Evolutionary conservation across 2,888 invertebrate species (phyloP).

Genomic region (Drosophila helvetica): DNA sequence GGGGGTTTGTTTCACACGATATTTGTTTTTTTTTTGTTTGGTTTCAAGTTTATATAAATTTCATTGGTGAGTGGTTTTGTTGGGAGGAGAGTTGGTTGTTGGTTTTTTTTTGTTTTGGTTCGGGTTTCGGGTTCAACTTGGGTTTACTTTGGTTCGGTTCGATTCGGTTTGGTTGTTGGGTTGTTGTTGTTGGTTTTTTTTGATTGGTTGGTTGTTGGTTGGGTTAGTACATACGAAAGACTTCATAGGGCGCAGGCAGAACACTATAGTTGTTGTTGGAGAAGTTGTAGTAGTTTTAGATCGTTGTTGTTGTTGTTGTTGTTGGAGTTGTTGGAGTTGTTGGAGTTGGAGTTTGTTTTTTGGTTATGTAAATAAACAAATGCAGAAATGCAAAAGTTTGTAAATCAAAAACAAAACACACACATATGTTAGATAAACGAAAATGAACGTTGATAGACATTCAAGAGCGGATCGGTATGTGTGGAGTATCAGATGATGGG

Average conservation of each 20-base stretch:
- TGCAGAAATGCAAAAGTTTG: slow-evolving; percentile 77
- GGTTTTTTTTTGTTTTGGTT: slow-evolving; percentile 40
- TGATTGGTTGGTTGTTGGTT: slow-evolving; percentile 40
- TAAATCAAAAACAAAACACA: slow-evolving; percentile 78
- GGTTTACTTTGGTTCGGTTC: slow-evolving; percentile 40
- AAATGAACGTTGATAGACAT: slow-evolving; percentile 73
- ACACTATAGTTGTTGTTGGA: slow-evolving; percentile 74
- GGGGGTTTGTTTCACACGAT: slow-evolving; percentile 52
- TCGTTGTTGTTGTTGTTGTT: slow-evolving; percentile 48
- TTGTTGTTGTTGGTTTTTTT: slow-evolving; percentile 44
- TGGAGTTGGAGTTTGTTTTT: slow-evolving; percentile 43
- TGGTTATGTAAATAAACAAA: slow-evolving; percentile 79
- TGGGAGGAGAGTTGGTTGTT: slow-evolving; percentile 7
- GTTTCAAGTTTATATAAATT: slow-evolving; percentile 18
- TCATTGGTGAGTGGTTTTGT: slow-evolving; percentile 33
- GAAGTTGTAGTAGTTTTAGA: slow-evolving; percentile 40
- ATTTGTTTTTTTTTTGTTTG: slow-evolving; percentile 57
- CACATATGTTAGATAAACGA: slow-evolving; percentile 73
- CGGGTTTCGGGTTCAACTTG: slow-evolving; percentile 43
- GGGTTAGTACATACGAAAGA: slow-evolving; percentile 84
- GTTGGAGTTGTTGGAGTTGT: slow-evolving; percentile 44
- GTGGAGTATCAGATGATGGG: slow-evolving; percentile 68
- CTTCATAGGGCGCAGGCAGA: slow-evolving; percentile 84
- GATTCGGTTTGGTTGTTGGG: slow-evolving; percentile 32
- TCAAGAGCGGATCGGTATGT: slow-evolving; percentile 73